Conservation (phyloP, 30 jellyfish, hydroid and myxozoan species). For the Cassiopea xamachana region DNA sequence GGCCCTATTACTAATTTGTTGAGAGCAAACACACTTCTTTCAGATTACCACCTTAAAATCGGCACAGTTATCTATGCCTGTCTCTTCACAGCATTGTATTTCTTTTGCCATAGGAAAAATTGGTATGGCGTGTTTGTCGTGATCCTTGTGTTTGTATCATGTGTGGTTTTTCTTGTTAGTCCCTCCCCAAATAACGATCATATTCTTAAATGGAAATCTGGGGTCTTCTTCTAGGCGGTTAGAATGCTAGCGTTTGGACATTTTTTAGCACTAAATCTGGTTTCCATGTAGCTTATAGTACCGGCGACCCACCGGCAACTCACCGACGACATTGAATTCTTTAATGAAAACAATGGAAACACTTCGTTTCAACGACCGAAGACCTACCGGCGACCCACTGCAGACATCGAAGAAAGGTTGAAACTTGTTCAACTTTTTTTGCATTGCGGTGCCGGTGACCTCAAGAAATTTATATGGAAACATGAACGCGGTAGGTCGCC, state of each 20-base stretch:
- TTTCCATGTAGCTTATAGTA: too few species aligned
- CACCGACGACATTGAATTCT: too few species aligned
- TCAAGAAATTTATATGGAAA: too few species aligned
- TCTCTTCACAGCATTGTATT: constrained; percentile 58
- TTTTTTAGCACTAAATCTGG: too few species aligned
- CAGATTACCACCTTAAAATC: constrained; percentile 76
- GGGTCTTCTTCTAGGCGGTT: neutral
- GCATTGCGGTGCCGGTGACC: too few species aligned
- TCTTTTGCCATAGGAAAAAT: constrained; percentile 14
- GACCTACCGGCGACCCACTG: too few species aligned
- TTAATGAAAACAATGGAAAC: too few species aligned
- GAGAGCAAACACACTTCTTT: constrained; percentile 37
- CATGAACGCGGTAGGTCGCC: too few species aligned
- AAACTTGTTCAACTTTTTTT: too few species aligned
- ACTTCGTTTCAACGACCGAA: too few species aligned
- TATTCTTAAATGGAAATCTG: neutral
- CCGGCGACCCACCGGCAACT: too few species aligned
- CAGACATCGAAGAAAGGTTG: too few species aligned
- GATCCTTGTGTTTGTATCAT: constrained; percentile 6
- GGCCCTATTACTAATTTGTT: constrained; percentile 19
- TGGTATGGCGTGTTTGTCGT: constrained; percentile 34
- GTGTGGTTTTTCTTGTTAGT: neutral
- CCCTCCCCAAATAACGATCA: neutral
- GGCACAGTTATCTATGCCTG: constrained; percentile 79
- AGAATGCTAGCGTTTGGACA: neutral